Evolutionary conservation across 2,113 vertebrate species (phyloP), one percentile per base, ranked within the genome.

Genomic region (Peucedramus taeniatus): DNA sequence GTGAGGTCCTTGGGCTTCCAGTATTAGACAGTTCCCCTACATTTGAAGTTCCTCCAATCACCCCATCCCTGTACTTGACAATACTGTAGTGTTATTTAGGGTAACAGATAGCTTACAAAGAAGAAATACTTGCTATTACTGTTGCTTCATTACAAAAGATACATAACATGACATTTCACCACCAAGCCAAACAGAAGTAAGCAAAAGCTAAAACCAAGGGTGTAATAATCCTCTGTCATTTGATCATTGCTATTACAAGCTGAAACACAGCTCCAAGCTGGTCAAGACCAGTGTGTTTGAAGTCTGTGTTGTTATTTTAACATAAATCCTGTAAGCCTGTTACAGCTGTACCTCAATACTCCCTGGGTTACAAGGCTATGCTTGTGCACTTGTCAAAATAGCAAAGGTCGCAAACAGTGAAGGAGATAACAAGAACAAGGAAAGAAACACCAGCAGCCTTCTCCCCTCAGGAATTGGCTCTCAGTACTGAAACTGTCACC

Each of bases 341-440:
- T 89, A 82, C 84, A 91, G 42, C 22, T 40, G 44, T 54, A 72
- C 74, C 84, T 93, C 69, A 51, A 13, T 79, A 79, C 66, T 89
- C 65, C 61, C 81, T 60, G 65, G 35, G 69, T 87, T 94, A 85
- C 53, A 89, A 84, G 74, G 61, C 53, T 84, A 24, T 54, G 31
- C 54, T 87, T 68, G 35, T 39, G 66, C 85, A 72, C 51, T 79
- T 94, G 57, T 93, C 84, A 68, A 95, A 93, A 94, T 49, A 91
- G 33, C 60, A 93, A 89, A 89, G 81, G 74, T 94, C 81, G 42
- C 68, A 79, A 75, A 68, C 22, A 64, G 42, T 19, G 23, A 82
- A 72, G 49, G 12, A 91, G 60, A 53, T 64, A 95, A 79, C 35
- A 84, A 64, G 35, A 92, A 75, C 13, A 68, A 83, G 57, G 39